Evolutionary conservation across 2,797 vertebrate species (phyloP), one percentile per base, ranked within the genome.

Genomic region (Megalops cyprinoides): DNA sequence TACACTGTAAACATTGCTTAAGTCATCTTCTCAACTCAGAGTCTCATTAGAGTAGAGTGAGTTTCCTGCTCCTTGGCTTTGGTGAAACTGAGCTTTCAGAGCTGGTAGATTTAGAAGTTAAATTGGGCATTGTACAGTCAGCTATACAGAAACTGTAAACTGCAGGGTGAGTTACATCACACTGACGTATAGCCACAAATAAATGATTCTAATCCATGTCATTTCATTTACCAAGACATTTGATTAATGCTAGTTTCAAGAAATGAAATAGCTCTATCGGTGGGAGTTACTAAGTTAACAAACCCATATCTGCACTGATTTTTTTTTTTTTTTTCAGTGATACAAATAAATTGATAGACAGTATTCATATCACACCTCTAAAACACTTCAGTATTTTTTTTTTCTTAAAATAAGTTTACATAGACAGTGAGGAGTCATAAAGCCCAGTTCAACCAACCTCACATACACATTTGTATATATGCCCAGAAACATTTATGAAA

Each of bases 201-300:
- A 51, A 49, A 60, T 77, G 51, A 15, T 77, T 18, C 31, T 76
- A 55, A 37, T 53, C 55, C 23, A 67, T 48, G 69, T 58, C 74
- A 58, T 42, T 71, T 79, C 69, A 79, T 79, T 79, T 67, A 12
- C 53, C 31, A 31, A 55, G n/a, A 67, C 42, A 76, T 44, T 69
- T 49, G 44, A 67, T 23, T 69, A 69, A 69, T 69, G n/a, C 20
- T 0, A 55, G 65, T 76, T 34, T 14, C 76, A 34, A 46, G 37
- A 46, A 53, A 79, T 79, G 46, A 51, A 31, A 44, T 34, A 69
- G 49, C 48, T 62, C 62, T 12, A 28, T 74, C 53, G 58, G 14
- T 25, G 46, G 18, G 34, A 76, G 51, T 25, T 44, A 62, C 76
- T 23, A 55, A 37, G 10, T n/a, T 49, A 42, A 28, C 49, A 39